Evolutionary conservation across 1,140 invertebrate genomes (phyloP).

Genomic region (Hycleus cichorii): DNA sequence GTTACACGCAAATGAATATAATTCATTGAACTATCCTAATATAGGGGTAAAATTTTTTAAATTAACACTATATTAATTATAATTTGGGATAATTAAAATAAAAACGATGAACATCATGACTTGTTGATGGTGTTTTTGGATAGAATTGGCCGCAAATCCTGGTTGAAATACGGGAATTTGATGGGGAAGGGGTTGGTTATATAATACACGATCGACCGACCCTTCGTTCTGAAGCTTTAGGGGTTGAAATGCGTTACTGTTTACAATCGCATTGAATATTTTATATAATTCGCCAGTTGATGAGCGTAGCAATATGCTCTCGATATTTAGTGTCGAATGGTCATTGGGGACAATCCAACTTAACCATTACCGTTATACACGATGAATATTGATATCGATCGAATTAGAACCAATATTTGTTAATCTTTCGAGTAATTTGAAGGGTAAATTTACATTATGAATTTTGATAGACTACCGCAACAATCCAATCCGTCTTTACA

Average conservation of each 20-base stretch:
- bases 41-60: too few species aligned
- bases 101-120: constrained; percentile 26
- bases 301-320: constrained; percentile 41
- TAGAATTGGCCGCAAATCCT: constrained; percentile 39
- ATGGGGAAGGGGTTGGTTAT: constrained; percentile 5
- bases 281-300: constrained; percentile 40
- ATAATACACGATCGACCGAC: too few species aligned
- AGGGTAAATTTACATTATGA: constrained; percentile 33
- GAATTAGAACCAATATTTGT: constrained; percentile 41
- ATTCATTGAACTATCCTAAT: constrained; percentile 12
- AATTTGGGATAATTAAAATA: neutral
- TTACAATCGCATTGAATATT: constrained; percentile 42
- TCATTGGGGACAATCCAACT: constrained; percentile 22
- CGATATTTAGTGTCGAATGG: constrained; percentile 30
- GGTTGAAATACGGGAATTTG: constrained; percentile 23
- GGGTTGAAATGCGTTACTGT: constrained; percentile 28
- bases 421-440: constrained; percentile 40
- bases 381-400: constrained; percentile 36
- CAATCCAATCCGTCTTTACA: too few species aligned
- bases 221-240: neutral
- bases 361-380: neutral
- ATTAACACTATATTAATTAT: too few species aligned
- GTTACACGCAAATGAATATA: constrained; percentile 26
- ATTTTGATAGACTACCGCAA: too few species aligned
- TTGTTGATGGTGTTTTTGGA: constrained; percentile 37